A percentile compares a stretch with the other conserved stretches of the same genome.
Conservation (phyloP, 1,140 invertebrate genomes). For the Drosophila lacteicornis region DNA sequence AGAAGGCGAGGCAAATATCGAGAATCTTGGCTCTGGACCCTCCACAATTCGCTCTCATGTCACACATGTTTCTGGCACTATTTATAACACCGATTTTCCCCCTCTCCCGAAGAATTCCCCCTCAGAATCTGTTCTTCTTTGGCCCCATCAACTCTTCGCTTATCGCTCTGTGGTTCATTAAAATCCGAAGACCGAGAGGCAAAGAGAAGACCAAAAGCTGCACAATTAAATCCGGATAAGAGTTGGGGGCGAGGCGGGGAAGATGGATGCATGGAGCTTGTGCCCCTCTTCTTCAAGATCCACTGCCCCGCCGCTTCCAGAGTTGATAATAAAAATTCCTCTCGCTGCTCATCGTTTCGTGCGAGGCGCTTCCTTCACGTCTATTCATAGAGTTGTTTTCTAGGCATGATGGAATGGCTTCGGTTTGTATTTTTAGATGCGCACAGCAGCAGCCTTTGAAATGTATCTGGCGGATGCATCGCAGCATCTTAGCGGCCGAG, state of each 20-base stretch:
- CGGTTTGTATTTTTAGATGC: constrained; percentile 30
- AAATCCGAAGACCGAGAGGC: constrained; percentile 17
- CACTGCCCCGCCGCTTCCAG: constrained; percentile 15
- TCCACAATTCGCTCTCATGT: constrained; percentile 24
- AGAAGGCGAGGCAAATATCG: constrained; percentile 6
- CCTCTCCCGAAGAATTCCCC: not conserved
- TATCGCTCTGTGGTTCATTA: constrained; percentile 37
- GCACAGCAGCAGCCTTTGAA: constrained; percentile 28
- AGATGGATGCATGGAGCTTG: not conserved
- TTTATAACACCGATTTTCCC: constrained; percentile 20
- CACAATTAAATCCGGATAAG: constrained; percentile 33
- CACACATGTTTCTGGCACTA: constrained; percentile 19
- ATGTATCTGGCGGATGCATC: constrained; percentile 36
- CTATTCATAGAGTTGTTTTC: constrained; percentile 43
- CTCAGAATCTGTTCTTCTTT: not conserved
- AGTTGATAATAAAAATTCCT: constrained; percentile 42
- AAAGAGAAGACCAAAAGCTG: constrained; percentile 21
- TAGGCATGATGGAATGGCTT: constrained; percentile 39
- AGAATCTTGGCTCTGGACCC: constrained; percentile 6
- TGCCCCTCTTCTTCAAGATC: constrained; percentile 2
- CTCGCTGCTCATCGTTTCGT: constrained; percentile 16
- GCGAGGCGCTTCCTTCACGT: constrained; percentile 18
- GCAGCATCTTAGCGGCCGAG: constrained; percentile 12
- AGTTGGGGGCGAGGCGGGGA: constrained; percentile 7
- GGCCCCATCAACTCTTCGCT: constrained; percentile 24